Evolutionary conservation across 2,113 vertebrate species (phyloP).

Genomic region (Dermatemys mawii): DNA sequence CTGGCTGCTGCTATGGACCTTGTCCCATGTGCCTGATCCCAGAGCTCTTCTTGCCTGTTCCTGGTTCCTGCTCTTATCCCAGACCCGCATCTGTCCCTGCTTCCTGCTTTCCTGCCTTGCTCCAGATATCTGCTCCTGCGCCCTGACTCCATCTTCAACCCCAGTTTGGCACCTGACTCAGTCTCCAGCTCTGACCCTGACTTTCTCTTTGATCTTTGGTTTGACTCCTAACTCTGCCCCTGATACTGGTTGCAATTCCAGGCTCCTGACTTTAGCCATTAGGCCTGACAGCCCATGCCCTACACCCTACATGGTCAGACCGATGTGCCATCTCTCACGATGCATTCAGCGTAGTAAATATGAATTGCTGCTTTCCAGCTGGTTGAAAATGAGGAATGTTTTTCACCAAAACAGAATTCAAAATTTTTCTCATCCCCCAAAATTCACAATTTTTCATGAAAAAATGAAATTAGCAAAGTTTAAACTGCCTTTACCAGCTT

Average conservation of each 20-base stretch:
- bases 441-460: too few species aligned
- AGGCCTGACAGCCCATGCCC: background rate
- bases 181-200: background rate
- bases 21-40: background rate
- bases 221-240: background rate
- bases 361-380: slow-evolving; percentile 13
- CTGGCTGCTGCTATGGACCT: background rate
- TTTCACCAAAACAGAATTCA: background rate
- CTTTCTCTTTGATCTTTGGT: background rate
- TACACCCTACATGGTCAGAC: background rate
- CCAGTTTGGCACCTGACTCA: background rate
- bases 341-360: background rate
- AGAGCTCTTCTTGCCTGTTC: background rate
- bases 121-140: background rate
- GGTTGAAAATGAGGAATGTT: background rate
- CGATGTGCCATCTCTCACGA: background rate
- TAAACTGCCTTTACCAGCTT: background rate
- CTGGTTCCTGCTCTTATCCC: background rate
- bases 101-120: background rate
- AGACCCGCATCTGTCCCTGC: background rate
- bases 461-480: slow-evolving; percentile 1
- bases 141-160: background rate
- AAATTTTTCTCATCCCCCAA: background rate
- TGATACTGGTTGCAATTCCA: background rate
- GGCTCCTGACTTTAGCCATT: background rate